Conservation (phyloP, 2,888 invertebrate species). For the Chrysina gloriosa region DNA sequence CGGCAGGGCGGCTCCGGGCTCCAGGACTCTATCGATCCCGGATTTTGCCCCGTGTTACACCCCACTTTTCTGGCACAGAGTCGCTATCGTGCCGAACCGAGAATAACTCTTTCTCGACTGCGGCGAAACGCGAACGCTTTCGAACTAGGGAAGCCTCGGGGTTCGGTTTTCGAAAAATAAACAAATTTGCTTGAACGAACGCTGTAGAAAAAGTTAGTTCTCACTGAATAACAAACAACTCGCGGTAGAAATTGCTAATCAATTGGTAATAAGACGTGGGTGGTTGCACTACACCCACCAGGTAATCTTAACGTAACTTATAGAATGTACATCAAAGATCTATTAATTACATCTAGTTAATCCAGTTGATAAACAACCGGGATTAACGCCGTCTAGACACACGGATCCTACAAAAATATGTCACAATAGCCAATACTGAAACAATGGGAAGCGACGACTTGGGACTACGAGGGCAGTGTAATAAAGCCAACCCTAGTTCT, state of each 20-base stretch:
- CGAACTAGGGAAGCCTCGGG: background rate
- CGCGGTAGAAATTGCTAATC: too few species aligned
- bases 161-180: background rate
- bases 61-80: constrained; percentile 46
- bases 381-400: constrained; percentile 38
- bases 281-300: too few species aligned
- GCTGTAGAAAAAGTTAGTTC: background rate
- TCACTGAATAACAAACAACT: background rate
- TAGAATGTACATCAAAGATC: too few species aligned
- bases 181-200: constrained; percentile 11
- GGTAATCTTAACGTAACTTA: too few species aligned
- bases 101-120: constrained; percentile 10
- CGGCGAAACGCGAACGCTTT: constrained; percentile 10
- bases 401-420: constrained; percentile 28
- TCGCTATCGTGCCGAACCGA: constrained; percentile 17
- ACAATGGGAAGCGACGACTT: constrained; percentile 5
- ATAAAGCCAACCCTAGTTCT: constrained; percentile 25
- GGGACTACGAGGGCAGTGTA: background rate
- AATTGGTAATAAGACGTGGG: background rate
- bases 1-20: constrained; percentile 51
- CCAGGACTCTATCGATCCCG: constrained; percentile 49
- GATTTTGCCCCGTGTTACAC: constrained; percentile 45
- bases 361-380: constrained; percentile 13
- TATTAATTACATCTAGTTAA: too few species aligned
- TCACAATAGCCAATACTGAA: constrained; percentile 23